Evolutionary conservation across 1,140 invertebrate species (phyloP).

Genomic region (Spodoptera litura): DNA sequence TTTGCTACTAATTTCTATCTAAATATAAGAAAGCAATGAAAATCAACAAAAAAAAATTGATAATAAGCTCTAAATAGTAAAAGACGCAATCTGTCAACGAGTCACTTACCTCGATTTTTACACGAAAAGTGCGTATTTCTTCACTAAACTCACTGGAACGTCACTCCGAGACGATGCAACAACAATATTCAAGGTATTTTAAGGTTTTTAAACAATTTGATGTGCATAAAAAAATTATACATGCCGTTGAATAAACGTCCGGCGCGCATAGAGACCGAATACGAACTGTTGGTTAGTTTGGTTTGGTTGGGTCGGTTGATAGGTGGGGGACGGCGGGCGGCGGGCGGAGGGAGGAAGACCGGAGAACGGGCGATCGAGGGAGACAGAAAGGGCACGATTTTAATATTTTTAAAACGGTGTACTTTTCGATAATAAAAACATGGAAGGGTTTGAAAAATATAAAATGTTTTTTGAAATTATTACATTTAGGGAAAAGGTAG

Average conservation of each 20-base stretch:
- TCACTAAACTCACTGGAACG: constrained; percentile 76
- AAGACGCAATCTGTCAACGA: constrained; percentile 85
- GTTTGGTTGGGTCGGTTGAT: constrained; percentile 76
- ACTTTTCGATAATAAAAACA: neutral
- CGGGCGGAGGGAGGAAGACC: constrained; percentile 77
- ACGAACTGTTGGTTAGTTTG: constrained; percentile 82
- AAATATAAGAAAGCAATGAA: constrained; percentile 62
- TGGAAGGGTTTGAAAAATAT: neutral
- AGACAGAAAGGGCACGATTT: constrained; percentile 65
- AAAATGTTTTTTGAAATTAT: neutral
- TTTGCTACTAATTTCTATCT: neutral
- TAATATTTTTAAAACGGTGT: constrained; percentile 52
- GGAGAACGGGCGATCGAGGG: constrained; percentile 77
- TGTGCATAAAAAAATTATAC: constrained; percentile 85
- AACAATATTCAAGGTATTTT: constrained; percentile 82
- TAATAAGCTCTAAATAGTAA: constrained; percentile 75
- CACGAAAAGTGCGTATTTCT: constrained; percentile 72
- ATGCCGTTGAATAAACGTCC: constrained; percentile 80
- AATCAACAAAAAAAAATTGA: constrained; percentile 62
- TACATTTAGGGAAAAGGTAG: neutral
- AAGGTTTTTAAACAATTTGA: constrained; percentile 81
- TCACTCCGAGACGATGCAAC: constrained; percentile 73
- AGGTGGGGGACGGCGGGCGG: constrained; percentile 77
- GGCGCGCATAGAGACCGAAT: constrained; percentile 76
- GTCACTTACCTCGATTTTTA: constrained; percentile 84